Percentiles rank a stretch among this genome's conserved stretches.
Evolutionary conservation across 2,113 vertebrate genomes (phyloP).

Genomic region (Siniperca chuatsi): DNA sequence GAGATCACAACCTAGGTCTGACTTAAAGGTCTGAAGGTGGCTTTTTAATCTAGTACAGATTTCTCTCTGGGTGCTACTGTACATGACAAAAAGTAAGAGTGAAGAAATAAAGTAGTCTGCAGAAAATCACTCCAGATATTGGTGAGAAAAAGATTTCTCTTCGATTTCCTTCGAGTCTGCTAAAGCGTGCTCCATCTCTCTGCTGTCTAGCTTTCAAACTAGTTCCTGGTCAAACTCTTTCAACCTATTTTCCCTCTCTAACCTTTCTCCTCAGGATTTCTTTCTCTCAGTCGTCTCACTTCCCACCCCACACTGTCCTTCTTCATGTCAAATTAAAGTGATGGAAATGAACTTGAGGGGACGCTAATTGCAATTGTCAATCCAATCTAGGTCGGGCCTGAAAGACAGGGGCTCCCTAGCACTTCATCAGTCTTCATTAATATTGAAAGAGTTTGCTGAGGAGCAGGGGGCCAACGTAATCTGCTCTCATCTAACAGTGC

Average conservation of each 20-base stretch:
- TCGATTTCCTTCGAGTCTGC: slow-evolving; percentile 15
- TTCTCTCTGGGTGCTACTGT: neutral
- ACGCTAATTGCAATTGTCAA: slow-evolving; percentile 88
- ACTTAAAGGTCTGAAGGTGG: neutral
- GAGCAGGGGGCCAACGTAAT: slow-evolving; percentile 73
- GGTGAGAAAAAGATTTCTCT: neutral
- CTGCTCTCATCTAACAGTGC: slow-evolving; percentile 76
- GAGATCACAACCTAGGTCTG: slow-evolving; percentile 15
- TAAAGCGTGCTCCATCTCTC: neutral
- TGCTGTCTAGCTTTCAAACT: slow-evolving; percentile 16
- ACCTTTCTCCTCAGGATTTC: slow-evolving; percentile 55
- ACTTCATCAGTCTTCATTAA: slow-evolving; percentile 90
- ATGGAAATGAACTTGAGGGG: slow-evolving; percentile 87
- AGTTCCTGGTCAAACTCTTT: slow-evolving; percentile 56
- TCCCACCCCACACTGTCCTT: slow-evolving; percentile 75
- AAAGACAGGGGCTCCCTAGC: slow-evolving; percentile 83
- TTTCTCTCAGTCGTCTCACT: slow-evolving; percentile 61
- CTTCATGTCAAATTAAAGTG: slow-evolving; percentile 86
- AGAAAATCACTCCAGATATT: slow-evolving; percentile 25
- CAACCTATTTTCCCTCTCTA: slow-evolving; percentile 42
- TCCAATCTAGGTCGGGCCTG: slow-evolving; percentile 82
- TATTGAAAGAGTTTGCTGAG: slow-evolving; percentile 81
- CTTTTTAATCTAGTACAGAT: neutral
- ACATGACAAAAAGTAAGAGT: neutral
- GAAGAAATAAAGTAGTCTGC: slow-evolving; percentile 26